Conservation (phyloP, 1,140 invertebrate species). For the Adoxophyes honmai region DNA sequence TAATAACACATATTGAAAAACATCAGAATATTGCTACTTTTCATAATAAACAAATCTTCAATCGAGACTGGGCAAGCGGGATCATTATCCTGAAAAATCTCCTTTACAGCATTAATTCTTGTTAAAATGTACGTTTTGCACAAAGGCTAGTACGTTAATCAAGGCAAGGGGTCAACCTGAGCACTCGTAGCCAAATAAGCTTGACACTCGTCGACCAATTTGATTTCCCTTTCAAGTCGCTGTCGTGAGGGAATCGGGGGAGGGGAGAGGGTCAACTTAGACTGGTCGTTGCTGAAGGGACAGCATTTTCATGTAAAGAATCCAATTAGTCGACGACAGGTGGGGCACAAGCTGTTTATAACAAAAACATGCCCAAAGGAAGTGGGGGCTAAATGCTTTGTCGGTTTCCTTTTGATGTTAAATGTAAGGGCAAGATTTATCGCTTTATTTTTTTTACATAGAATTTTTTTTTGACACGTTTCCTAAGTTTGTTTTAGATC, state of each 20-base stretch:
- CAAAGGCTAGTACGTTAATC: conserved; percentile 50
- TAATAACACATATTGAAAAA: too few relatives aligned
- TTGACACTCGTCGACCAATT: conserved; percentile 23
- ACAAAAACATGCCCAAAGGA: conserved; percentile 34
- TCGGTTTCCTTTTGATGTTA: conserved; percentile 14
- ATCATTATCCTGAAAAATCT: background rate
- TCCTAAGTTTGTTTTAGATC: too few relatives aligned
- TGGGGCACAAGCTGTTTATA: conserved; percentile 31
- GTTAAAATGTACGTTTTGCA: conserved; percentile 43
- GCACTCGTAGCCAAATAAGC: conserved; percentile 23
- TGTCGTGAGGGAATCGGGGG: background rate
- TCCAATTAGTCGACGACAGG: conserved; percentile 58
- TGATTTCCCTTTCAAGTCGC: conserved; percentile 3
- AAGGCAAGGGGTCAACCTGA: conserved; percentile 41
- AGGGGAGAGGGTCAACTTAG: conserved; percentile 15
- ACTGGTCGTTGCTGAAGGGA: conserved; percentile 26
- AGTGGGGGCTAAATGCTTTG: conserved; percentile 17
- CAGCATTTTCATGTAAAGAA: conserved; percentile 59
- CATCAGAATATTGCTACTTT: too few relatives aligned
- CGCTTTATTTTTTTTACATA: too few relatives aligned
- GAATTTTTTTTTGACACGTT: too few relatives aligned
- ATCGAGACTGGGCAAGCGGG: too few relatives aligned
- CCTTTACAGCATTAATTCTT: conserved; percentile 39
- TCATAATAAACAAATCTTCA: too few relatives aligned
- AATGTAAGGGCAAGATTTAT: background rate